These are phyloP conservation scores for Tapirus terrestris DNA, from an alignment of 2,113 vertebrate species.

Conservation along the genomic window DNA sequence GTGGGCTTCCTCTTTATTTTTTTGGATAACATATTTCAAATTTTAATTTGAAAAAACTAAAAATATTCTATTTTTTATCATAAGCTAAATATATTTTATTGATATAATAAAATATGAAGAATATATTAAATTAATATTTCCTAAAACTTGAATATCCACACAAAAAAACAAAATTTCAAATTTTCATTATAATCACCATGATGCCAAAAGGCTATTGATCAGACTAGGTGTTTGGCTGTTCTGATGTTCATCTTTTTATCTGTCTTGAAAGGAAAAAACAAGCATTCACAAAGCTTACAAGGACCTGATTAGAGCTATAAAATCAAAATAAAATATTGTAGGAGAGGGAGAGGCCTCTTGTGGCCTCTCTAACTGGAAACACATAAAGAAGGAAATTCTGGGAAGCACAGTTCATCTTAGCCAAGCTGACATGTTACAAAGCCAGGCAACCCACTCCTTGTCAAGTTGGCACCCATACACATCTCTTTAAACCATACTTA, in stretches of 20 bases:
- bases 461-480: background rate
- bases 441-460: background rate
- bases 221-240: background rate
- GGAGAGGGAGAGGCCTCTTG: background rate
- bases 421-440: background rate
- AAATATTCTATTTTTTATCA: background rate
- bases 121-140: background rate
- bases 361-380: background rate
- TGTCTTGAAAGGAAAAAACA: slow-evolving; percentile 11
- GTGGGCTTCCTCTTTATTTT: background rate
- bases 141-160: background rate
- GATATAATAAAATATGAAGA: background rate
- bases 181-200: background rate
- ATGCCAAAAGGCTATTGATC: background rate
- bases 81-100: background rate
- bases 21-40: background rate
- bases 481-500: background rate
- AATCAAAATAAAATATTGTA: background rate
- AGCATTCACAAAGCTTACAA: background rate
- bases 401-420: background rate
- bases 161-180: background rate
- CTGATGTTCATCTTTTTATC: background rate
- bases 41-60: background rate
- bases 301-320: background rate
- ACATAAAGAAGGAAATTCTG: slow-evolving; percentile 33